Percentiles rank a stretch among this genome's conserved stretches.
These are phyloP conservation scores for Pseudorhiza aurosa DNA, from an alignment of 30 jellyfish, hydroid and myxozoan genomes.

Conservation along the genomic window DNA sequence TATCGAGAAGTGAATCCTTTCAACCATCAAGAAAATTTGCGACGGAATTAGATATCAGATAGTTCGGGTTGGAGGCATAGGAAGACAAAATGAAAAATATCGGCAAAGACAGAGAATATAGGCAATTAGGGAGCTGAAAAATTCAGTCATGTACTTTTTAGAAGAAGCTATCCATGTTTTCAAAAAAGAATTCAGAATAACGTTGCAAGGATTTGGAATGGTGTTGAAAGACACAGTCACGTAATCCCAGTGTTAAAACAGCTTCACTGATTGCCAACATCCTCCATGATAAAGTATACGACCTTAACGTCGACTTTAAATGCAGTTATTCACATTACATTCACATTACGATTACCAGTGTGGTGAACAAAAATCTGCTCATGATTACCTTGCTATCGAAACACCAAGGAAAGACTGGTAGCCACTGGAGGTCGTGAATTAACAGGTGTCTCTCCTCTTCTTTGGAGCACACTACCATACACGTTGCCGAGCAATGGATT, in stretches of 20 bases:
- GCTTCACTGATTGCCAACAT: background rate
- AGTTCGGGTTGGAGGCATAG: no score
- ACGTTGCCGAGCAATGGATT: no score
- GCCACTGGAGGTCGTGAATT: conserved; percentile 5
- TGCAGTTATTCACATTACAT: no score
- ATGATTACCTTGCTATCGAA: background rate
- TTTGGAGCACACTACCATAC: conserved; percentile 14
- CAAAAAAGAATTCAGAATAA: background rate
- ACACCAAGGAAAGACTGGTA: background rate
- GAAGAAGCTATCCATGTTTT: background rate
- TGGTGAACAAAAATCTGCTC: no score
- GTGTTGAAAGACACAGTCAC: conserved; percentile 1
- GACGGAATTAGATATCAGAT: no score
- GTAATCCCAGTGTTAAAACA: no score
- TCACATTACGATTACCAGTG: no score
- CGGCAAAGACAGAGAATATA: no score
- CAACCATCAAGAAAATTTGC: no score
- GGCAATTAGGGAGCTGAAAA: no score
- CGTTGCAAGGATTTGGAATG: background rate
- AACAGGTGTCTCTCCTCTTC: conserved; percentile 4
- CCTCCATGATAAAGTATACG: background rate
- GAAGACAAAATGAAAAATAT: no score
- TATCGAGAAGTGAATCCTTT: no score
- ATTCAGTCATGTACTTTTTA: background rate
- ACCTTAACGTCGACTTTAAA: background rate